Conservation (phyloP, 2,113 vertebrate genomes). For the Promerops cafer region DNA sequence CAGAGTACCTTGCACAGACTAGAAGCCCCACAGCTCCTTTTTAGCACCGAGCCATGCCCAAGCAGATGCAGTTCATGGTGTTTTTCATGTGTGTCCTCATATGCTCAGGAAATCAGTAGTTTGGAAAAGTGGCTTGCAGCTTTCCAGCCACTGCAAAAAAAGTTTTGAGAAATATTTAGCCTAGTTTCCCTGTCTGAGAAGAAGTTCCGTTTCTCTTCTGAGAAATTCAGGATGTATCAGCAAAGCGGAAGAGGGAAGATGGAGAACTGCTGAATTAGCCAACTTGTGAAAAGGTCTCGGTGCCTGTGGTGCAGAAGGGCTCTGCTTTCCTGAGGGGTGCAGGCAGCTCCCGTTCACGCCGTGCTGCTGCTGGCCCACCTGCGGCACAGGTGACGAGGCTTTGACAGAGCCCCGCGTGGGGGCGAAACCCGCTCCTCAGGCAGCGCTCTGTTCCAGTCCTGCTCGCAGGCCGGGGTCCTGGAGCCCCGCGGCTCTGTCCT, state of each 20-base stretch:
- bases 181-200: background rate
- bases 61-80: background rate
- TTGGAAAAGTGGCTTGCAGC: background rate
- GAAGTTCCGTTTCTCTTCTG: background rate
- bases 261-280: background rate
- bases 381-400: background rate
- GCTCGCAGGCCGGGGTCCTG: background rate
- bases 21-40: background rate
- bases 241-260: background rate
- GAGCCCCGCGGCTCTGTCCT: background rate
- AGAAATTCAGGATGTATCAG: background rate
- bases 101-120: background rate
- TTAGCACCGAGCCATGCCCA: background rate
- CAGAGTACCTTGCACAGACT: background rate
- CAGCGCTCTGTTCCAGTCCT: background rate
- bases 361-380: background rate
- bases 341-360: background rate
- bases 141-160: background rate
- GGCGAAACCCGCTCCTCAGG: background rate
- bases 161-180: background rate
- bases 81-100: background rate
- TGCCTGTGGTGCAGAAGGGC: background rate
- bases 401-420: background rate
- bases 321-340: background rate
- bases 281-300: too few relatives aligned